Evolutionary conservation across 2,113 vertebrate genomes (phyloP), one percentile per base, ranked within the genome.

Genomic region (Nesoenas mayeri): DNA sequence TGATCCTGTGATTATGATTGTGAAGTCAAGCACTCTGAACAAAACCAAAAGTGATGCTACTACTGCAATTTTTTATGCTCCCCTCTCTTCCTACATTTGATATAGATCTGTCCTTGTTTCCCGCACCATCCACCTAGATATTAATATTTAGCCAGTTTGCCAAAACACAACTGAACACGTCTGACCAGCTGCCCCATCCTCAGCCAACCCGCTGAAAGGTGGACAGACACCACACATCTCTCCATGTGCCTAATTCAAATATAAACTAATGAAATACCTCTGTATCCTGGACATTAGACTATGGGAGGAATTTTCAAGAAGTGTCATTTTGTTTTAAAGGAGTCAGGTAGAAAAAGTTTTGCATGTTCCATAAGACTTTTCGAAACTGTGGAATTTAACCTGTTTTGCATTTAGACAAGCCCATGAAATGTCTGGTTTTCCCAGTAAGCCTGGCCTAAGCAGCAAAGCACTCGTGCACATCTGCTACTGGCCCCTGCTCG

Each of bases 81-180:
- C 9, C 19, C 38, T 20, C 28, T 24, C 20, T 15, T 16, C 15
- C 10, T 17, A 8, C 14, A 17, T 29, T 51, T 51, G 25, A 61
- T 21, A 15, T 50, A 50, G 22, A 50, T 47, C 44, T 17, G 4
- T 47, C 31, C 20, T 9, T 21, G 6, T 9, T 53, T n/a, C 20
- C 19, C 31, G 12, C 44, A 21, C 31, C 47, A 51, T 19, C 34
- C 20, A 13, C 44, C 11, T 34, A 16, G 53, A 8, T 47, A 47
- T 47, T 19, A 19, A 47, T 24, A 12, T 29, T 24, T 8, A 24
- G 34, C 71, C 40, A 19, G 15, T 25, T 25, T 29, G 31, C 25
- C 12, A 42, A 50, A 67, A 29, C 29, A 8, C 4, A 26, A 22
- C 60, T 2, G 1, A 22, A 16, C 8, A 3, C 1, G 0, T 44